A percentile compares a stretch with the other conserved stretches of the same genome.
phyloP scores from a whole-genome alignment of 1,140 invertebrate genomes.

The Drosophila simulans region DNA sequence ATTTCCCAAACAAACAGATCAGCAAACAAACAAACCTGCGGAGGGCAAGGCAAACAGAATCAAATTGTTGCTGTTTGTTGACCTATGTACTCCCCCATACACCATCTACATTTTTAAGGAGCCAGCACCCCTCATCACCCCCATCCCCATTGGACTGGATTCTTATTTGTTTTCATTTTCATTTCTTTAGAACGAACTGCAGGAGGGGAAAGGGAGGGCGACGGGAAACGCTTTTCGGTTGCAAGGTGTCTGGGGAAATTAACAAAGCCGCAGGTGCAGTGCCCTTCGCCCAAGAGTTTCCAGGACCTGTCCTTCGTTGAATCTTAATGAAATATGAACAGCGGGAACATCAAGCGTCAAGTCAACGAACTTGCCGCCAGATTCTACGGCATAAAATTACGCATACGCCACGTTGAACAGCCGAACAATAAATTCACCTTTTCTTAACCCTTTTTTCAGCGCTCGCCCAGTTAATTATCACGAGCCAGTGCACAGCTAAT shows the following conservation, averaged over 20 bases:
- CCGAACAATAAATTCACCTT: constrained; percentile 34
- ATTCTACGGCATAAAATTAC: constrained; percentile 45
- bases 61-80: constrained; percentile 67
- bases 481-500: constrained; percentile 68
- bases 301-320: constrained; percentile 26
- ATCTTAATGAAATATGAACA: constrained; percentile 78
- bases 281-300: neutral
- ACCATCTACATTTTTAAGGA: constrained; percentile 2
- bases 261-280: constrained; percentile 70
- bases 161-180: constrained; percentile 70
- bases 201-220: neutral
- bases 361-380: constrained; percentile 31
- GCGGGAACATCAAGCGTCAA: constrained; percentile 28
- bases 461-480: constrained; percentile 66
- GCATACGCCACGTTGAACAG: constrained; percentile 74
- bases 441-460: constrained; percentile 32
- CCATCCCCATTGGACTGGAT: constrained; percentile 24
- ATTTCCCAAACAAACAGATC: constrained; percentile 52
- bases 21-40: constrained; percentile 53
- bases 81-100: constrained; percentile 21
- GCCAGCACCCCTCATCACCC: neutral
- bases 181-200: constrained; percentile 40
- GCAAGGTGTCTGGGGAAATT: constrained; percentile 79
- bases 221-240: constrained; percentile 30
- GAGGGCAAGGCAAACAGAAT: constrained; percentile 71